Percentiles rank a stretch among this genome's conserved stretches.
Evolutionary conservation across 2,888 invertebrate genomes (phyloP).

Genomic region (Diarsia rubi): DNA sequence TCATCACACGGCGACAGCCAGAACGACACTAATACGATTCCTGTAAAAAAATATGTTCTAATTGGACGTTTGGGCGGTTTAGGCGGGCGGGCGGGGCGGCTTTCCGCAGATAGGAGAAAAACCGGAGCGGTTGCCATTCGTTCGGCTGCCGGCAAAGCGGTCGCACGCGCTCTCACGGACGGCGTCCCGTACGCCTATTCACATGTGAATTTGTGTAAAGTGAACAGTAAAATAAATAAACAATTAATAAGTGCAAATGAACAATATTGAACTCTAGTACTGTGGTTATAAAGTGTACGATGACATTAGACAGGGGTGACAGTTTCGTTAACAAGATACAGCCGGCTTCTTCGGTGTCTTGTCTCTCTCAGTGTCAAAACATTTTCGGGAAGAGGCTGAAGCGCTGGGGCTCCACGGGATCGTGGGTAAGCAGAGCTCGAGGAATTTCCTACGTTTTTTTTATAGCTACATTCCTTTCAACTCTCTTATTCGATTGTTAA

Average conservation of each 20-base stretch:
- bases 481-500: not conserved
- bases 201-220: conserved; percentile 56
- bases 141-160: conserved; percentile 76
- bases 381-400: conserved; percentile 92
- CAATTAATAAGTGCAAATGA: conserved; percentile 50
- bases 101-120: conserved; percentile 83
- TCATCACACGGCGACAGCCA: conserved; percentile 62
- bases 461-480: not conserved
- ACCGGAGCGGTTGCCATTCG: conserved; percentile 74
- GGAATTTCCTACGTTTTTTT: not conserved
- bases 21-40: conserved; percentile 77
- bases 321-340: conserved; percentile 88
- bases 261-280: conserved; percentile 40
- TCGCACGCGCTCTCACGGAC: conserved; percentile 75
- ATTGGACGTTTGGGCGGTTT: conserved; percentile 78
- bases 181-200: conserved; percentile 42
- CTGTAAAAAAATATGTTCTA: conserved; percentile 76
- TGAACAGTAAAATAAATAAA: conserved; percentile 48
- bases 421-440: conserved; percentile 91
- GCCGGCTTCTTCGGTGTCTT: conserved; percentile 89
- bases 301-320: conserved; percentile 88
- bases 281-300: conserved; percentile 76
- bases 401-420: conserved; percentile 94
- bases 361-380: conserved; percentile 91
- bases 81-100: conserved; percentile 81